phyloP scores from a whole-genome alignment of 2,113 vertebrate genomes.

The Istiophorus platypterus region DNA sequence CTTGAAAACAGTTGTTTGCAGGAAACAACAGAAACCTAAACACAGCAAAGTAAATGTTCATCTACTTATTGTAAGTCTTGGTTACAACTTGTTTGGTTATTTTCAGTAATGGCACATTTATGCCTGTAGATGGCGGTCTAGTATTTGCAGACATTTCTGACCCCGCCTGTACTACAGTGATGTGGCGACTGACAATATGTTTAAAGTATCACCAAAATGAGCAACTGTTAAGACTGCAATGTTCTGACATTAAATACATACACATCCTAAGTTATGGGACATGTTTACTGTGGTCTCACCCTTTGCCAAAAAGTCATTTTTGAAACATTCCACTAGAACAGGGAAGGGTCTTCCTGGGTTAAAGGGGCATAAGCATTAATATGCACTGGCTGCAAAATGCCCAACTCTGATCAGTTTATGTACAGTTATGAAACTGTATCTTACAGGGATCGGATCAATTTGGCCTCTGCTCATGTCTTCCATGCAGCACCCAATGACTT shows the following conservation, averaged over 20 bases:
- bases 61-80: neutral
- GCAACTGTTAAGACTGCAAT: neutral
- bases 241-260: neutral
- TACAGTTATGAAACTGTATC: neutral
- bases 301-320: neutral
- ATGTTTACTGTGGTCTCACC: neutral
- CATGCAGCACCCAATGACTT: neutral
- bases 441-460: neutral
- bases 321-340: no score
- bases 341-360: neutral
- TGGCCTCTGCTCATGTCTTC: neutral
- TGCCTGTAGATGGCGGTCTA: conserved; percentile 62
- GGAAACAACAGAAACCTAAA: no score
- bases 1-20: no score
- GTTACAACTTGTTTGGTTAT: neutral
- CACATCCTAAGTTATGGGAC: no score
- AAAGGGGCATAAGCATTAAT: neutral
- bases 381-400: neutral
- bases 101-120: conserved; percentile 1
- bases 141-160: neutral
- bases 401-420: neutral
- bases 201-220: neutral
- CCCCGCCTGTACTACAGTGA: neutral
- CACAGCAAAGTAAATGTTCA: no score
- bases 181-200: no score